phyloP scores from a whole-genome alignment of 2,113 vertebrate genomes.

The Prochilodus magdalenae region DNA sequence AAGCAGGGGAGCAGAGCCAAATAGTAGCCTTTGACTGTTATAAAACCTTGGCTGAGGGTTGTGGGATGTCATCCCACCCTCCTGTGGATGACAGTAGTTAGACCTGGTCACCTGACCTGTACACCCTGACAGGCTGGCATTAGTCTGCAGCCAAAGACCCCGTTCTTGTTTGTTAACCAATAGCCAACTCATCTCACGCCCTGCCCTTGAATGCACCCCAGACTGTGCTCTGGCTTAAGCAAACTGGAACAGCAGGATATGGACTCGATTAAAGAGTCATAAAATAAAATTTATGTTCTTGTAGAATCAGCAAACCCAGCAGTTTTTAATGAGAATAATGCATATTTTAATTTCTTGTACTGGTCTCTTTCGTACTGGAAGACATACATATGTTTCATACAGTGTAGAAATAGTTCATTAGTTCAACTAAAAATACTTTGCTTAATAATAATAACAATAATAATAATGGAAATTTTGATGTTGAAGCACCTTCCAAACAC shows the following conservation, averaged over 20 bases:
- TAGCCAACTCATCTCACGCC: slow-evolving; percentile 44
- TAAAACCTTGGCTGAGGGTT: neutral
- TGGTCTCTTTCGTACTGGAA: no score
- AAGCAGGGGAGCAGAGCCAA: slow-evolving; percentile 73
- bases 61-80: slow-evolving; percentile 40
- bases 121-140: slow-evolving; percentile 38
- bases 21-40: slow-evolving; percentile 62
- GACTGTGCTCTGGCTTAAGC: slow-evolving; percentile 36
- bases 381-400: no score
- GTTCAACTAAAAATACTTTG: no score
- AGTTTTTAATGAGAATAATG: no score
- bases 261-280: neutral
- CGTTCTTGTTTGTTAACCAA: slow-evolving; percentile 44
- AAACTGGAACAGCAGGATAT: neutral
- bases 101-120: slow-evolving; percentile 25
- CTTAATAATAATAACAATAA: no score
- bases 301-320: neutral
- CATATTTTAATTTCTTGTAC: no score
- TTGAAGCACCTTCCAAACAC: no score
- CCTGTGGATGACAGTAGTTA: slow-evolving; percentile 23
- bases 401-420: no score
- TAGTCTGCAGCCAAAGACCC: slow-evolving; percentile 49
- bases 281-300: neutral
- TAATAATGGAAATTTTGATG: no score
- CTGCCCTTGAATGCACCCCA: slow-evolving; percentile 35